These are phyloP conservation scores for Macrophya annulata DNA, from an alignment of 2,888 invertebrate species.

Conservation along the genomic window DNA sequence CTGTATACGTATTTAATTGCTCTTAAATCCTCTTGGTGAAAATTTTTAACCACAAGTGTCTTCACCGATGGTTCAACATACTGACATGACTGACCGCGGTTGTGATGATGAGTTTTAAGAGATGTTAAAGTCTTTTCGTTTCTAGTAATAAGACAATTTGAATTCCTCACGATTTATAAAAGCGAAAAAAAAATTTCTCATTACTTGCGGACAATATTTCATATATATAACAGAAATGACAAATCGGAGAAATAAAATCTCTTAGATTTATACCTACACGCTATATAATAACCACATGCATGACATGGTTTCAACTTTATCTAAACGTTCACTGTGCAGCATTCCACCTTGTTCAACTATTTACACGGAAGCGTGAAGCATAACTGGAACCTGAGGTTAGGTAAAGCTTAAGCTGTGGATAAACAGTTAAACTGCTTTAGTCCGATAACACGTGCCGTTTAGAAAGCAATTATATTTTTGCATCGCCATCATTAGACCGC, in stretches of 20 bases:
- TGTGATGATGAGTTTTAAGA: not conserved
- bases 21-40: not conserved
- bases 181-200: not conserved
- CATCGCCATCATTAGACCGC: conserved; percentile 26
- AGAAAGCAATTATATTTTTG: conserved; percentile 44
- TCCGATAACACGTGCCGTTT: conserved; percentile 45
- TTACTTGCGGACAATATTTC: not conserved
- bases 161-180: not conserved
- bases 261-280: too few relatives aligned
- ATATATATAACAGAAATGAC: not conserved
- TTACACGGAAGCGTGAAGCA: conserved; percentile 30
- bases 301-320: not conserved
- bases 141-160: too few relatives aligned
- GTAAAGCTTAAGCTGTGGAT: not conserved
- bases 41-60: not conserved
- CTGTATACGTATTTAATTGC: conserved; percentile 50
- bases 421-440: not conserved
- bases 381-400: conserved; percentile 22
- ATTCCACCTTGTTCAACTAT: conserved; percentile 16
- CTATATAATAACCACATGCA: not conserved
- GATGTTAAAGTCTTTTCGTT: not conserved
- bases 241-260: too few relatives aligned
- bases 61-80: not conserved
- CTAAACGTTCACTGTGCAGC: not conserved
- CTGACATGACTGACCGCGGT: not conserved